A percentile compares a stretch with the other conserved stretches of the same genome.
Conservation (phyloP, 2,888 invertebrate species). For the Andrena hattorfiana region DNA sequence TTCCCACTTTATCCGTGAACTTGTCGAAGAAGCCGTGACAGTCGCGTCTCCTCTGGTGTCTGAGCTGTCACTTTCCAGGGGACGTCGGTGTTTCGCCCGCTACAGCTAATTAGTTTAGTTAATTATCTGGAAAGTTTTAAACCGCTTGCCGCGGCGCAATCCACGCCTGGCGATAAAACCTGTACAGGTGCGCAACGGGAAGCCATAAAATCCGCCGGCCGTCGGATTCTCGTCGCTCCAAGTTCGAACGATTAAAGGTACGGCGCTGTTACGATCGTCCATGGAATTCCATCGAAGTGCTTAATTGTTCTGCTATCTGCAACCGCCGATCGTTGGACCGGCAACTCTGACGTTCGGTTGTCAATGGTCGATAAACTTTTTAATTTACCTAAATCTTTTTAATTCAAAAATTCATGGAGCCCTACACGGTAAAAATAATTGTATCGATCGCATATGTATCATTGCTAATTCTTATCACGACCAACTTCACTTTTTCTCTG, state of each 20-base stretch:
- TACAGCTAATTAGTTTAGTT: conserved; percentile 77
- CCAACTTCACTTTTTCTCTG: too few relatives aligned
- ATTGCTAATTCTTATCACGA: too few relatives aligned
- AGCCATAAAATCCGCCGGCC: conserved; percentile 49
- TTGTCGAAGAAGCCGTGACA: conserved; percentile 71
- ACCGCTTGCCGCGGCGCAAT: conserved; percentile 5
- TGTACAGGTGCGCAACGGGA: conserved; percentile 11
- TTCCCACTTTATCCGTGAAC: conserved; percentile 76
- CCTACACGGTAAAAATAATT: too few relatives aligned
- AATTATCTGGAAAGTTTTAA: conserved; percentile 77
- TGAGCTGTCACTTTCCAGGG: conserved; percentile 45
- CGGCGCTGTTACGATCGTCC: conserved; percentile 20
- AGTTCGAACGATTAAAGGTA: conserved; percentile 16
- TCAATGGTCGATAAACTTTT: too few relatives aligned
- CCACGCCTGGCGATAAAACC: conserved; percentile 46
- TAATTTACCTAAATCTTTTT: too few relatives aligned
- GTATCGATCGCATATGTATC: too few relatives aligned
- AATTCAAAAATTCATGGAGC: too few relatives aligned
- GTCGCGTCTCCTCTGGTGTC: conserved; percentile 26
- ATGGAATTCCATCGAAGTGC: background rate
- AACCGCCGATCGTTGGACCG: background rate
- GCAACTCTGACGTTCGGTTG: background rate
- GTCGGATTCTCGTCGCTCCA: conserved; percentile 33
- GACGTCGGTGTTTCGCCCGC: conserved; percentile 68
- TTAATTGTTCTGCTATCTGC: background rate